phyloP scores from a whole-genome alignment of 2,113 vertebrate species.

The Periophthalmus modestus region DNA sequence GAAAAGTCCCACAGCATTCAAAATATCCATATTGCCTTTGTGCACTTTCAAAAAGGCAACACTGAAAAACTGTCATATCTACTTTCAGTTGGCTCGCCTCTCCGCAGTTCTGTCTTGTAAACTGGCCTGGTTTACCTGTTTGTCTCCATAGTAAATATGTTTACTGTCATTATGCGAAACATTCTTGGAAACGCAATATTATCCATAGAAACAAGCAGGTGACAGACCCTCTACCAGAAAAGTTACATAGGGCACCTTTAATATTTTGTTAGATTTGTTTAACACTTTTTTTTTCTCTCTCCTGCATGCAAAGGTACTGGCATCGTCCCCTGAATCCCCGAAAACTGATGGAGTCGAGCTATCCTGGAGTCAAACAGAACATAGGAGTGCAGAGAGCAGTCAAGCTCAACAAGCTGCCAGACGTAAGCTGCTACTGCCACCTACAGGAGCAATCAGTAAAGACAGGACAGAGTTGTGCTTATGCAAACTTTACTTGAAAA shows the following conservation, averaged over 20 bases:
- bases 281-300: background rate
- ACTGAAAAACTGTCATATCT: too few species aligned
- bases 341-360: constrained; percentile 91
- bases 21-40: background rate
- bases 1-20: background rate
- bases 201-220: too few species aligned
- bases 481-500: background rate
- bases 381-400: constrained; percentile 91
- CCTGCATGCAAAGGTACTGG: constrained; percentile 82
- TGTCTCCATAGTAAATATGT: background rate
- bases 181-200: background rate
- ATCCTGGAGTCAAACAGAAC: constrained; percentile 86
- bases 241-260: background rate
- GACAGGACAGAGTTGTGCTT: background rate
- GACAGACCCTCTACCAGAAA: too few species aligned
- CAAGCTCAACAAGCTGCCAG: constrained; percentile 89
- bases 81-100: background rate
- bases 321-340: constrained; percentile 90
- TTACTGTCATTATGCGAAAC: background rate
- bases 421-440: constrained; percentile 79
- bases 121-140: background rate
- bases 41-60: background rate
- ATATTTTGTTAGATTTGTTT: background rate
- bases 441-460: constrained; percentile 14
- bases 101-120: background rate